Percentiles rank a stretch among this genome's conserved stretches.
These are phyloP conservation scores for Microcebus tavaratra DNA, from an alignment of 2,113 vertebrate genomes.

Conservation along the genomic window DNA sequence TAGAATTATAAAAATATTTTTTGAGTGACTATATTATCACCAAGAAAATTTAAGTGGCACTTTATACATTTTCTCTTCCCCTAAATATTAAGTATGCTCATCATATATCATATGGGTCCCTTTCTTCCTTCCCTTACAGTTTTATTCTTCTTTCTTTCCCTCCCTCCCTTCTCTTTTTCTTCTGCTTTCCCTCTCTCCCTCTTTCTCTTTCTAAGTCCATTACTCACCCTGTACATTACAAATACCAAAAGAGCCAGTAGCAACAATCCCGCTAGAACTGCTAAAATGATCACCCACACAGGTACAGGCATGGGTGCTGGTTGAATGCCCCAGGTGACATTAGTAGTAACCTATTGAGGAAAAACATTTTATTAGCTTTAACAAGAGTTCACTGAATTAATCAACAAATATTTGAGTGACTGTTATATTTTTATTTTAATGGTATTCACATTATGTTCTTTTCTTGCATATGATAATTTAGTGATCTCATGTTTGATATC, in stretches of 20 bases:
- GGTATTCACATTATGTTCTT: neutral
- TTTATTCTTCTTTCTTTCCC: neutral
- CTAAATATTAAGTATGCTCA: neutral
- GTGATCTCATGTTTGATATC: neutral
- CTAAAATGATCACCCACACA: conserved; percentile 95
- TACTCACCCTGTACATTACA: conserved; percentile 96
- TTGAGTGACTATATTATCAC: neutral
- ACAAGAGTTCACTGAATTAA: neutral
- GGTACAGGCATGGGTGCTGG: conserved; percentile 90
- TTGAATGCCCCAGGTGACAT: conserved; percentile 93
- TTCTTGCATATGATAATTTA: neutral
- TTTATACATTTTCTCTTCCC: neutral
- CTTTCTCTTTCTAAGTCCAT: neutral
- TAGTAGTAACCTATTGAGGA: conserved; percentile 89
- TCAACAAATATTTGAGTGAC: neutral
- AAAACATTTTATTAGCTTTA: neutral
- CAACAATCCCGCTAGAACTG: conserved; percentile 94
- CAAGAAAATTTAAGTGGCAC: neutral
- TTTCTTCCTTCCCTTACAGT: neutral
- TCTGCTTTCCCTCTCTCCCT: neutral
- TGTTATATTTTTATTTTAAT: conserved; percentile 1
- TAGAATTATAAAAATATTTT: neutral
- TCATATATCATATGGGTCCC: no score
- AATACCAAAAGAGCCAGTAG: conserved; percentile 96
- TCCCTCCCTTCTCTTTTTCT: neutral